phyloP scores from a whole-genome alignment of 2,797 vertebrate species.

The Eospalax fontanierii region DNA sequence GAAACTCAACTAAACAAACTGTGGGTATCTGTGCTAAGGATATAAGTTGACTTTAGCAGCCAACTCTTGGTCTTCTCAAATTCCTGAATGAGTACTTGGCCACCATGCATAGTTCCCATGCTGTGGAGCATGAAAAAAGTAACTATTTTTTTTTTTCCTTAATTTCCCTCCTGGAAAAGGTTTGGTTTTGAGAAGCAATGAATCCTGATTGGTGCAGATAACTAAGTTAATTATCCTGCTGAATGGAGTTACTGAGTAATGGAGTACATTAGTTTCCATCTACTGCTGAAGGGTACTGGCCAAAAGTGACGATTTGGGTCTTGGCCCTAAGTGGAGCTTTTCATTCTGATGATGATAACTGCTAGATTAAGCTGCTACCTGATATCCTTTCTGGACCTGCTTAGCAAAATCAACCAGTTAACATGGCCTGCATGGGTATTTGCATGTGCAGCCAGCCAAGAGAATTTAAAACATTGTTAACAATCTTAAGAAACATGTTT shows the following conservation, averaged over 20 bases:
- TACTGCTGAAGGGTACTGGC: neutral
- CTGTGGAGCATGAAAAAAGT: neutral
- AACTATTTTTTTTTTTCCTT: conserved; percentile 18
- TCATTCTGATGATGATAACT: neutral
- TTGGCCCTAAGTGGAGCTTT: neutral
- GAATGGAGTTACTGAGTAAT: neutral
- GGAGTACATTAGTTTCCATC: too few species aligned
- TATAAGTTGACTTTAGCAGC: conserved; percentile 6
- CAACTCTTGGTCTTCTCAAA: neutral
- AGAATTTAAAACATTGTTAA: conserved; percentile 30
- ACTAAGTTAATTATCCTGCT: conserved; percentile 29
- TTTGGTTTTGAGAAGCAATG: conserved; percentile 35
- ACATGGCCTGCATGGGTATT: neutral
- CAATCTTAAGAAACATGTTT: neutral
- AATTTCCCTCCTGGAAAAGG: neutral
- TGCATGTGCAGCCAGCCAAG: neutral
- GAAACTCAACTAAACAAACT: neutral
- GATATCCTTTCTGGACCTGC: conserved; percentile 3
- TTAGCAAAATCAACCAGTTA: conserved; percentile 2
- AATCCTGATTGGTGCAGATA: neutral
- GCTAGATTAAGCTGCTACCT: neutral
- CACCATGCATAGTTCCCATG: neutral
- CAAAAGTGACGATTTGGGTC: neutral
- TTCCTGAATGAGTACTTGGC: neutral
- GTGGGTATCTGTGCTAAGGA: neutral